phyloP scores from a whole-genome alignment of 2,113 vertebrate genomes.

The Serinus canaria region DNA sequence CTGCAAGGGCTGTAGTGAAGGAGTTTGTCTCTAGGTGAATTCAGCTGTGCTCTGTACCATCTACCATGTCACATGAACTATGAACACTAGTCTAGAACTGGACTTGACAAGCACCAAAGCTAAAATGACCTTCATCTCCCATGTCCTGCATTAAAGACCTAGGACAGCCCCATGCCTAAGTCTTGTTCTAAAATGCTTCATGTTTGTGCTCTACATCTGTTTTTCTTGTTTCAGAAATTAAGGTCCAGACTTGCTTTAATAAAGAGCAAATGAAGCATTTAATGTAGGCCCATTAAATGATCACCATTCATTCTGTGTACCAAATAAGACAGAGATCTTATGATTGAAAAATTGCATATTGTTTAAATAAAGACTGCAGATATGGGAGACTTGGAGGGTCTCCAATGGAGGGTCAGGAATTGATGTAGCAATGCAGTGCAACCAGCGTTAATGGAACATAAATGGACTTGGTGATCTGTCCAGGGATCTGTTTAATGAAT shows the following conservation, averaged over 20 bases:
- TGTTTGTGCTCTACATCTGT: background rate
- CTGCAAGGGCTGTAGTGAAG: background rate
- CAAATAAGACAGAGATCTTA: background rate
- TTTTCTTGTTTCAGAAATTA: background rate
- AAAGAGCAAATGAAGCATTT: background rate
- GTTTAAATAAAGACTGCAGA: background rate
- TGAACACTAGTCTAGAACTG: background rate
- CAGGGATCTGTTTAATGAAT: background rate
- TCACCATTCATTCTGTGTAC: background rate
- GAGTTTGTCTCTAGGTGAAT: background rate
- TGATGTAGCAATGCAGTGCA: background rate
- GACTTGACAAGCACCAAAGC: background rate
- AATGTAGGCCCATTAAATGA: background rate
- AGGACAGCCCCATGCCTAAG: too few species aligned
- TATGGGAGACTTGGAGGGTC: background rate
- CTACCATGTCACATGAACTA: background rate
- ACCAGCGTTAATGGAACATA: background rate
- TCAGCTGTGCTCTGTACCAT: background rate
- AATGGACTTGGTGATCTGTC: background rate
- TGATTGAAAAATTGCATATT: background rate
- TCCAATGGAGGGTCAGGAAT: rapidly evolving
- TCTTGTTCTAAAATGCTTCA: background rate
- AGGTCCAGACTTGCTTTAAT: background rate
- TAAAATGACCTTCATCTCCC: background rate
- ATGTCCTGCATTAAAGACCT: background rate